Conservation (phyloP, 2,888 invertebrate species). For the Achlya flavicornis region DNA sequence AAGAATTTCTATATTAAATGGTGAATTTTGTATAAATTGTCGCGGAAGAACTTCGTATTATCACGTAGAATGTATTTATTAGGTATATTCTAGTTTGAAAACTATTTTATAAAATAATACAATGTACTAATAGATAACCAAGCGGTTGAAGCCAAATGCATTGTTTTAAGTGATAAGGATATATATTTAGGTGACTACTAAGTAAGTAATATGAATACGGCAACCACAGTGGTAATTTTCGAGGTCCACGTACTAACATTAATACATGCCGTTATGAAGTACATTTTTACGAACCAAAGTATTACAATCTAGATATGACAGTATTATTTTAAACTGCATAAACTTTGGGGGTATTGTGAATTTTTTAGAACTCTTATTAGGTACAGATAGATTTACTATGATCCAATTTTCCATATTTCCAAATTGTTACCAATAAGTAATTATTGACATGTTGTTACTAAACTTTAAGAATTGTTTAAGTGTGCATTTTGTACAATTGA, state of each 20-base stretch:
- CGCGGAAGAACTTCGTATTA: background rate
- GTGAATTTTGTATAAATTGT: background rate
- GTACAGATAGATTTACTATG: too few relatives aligned
- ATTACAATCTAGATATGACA: background rate
- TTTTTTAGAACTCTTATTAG: too few relatives aligned
- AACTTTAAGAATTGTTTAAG: too few relatives aligned
- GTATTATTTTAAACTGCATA: background rate
- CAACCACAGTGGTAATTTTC: too few relatives aligned
- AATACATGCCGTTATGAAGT: background rate
- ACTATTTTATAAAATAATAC: background rate
- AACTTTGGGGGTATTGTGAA: background rate
- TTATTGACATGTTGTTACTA: too few relatives aligned
- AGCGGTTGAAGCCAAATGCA: background rate
- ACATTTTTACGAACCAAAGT: background rate
- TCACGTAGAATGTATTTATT: background rate
- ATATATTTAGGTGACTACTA: too few relatives aligned
- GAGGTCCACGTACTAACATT: too few relatives aligned
- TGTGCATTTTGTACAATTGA: too few relatives aligned
- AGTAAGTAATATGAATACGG: too few relatives aligned
- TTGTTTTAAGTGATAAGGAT: background rate
- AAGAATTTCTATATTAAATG: background rate
- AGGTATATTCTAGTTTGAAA: constrained; percentile 3
- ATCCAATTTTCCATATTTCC: too few relatives aligned
- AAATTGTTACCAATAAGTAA: too few relatives aligned
- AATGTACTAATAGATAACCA: background rate